These are phyloP conservation scores for Phymastichus coffea DNA, from an alignment of 1,140 invertebrate genomes.

Conservation along the genomic window DNA sequence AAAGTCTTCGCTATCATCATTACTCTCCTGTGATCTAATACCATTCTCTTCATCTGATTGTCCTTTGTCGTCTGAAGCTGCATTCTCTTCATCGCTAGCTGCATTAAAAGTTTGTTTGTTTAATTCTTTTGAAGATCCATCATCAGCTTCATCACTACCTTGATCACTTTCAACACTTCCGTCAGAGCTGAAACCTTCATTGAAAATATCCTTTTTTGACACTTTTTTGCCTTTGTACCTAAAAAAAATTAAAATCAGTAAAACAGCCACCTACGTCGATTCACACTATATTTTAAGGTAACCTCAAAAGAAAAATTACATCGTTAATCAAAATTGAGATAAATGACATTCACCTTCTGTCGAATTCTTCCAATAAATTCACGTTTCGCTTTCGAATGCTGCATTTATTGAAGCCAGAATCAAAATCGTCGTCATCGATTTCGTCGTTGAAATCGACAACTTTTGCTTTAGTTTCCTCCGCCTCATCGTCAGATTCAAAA, in stretches of 20 bases:
- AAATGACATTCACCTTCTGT: constrained; percentile 52
- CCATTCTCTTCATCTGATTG: constrained; percentile 29
- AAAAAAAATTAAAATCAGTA: constrained; percentile 22
- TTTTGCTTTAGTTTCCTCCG: constrained; percentile 57
- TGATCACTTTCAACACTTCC: constrained; percentile 27
- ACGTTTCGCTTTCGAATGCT: constrained; percentile 66
- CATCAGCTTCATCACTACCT: constrained; percentile 7
- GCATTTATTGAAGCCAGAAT: constrained; percentile 49
- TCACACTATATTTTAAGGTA: background rate
- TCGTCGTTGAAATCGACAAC: constrained; percentile 43
- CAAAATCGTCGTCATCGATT: constrained; percentile 36
- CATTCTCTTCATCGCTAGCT: constrained; percentile 22
- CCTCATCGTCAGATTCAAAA: constrained; percentile 55
- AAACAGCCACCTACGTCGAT: background rate
- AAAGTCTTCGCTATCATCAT: constrained; percentile 32
- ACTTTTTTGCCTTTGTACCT: constrained; percentile 73
- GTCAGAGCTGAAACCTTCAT: constrained; percentile 39
- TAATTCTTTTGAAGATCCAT: constrained; percentile 32
- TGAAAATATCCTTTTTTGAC: constrained; percentile 57
- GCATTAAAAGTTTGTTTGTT: too few species aligned
- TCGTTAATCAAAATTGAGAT: background rate
- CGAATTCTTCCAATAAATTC: constrained; percentile 66
- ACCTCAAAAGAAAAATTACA: constrained; percentile 12
- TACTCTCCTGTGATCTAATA: constrained; percentile 1
- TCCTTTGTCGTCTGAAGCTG: background rate